Base-by-base conservation (phyloP, 2,113 vertebrate genomes). In the Dipodomys spectabilis region DNA sequence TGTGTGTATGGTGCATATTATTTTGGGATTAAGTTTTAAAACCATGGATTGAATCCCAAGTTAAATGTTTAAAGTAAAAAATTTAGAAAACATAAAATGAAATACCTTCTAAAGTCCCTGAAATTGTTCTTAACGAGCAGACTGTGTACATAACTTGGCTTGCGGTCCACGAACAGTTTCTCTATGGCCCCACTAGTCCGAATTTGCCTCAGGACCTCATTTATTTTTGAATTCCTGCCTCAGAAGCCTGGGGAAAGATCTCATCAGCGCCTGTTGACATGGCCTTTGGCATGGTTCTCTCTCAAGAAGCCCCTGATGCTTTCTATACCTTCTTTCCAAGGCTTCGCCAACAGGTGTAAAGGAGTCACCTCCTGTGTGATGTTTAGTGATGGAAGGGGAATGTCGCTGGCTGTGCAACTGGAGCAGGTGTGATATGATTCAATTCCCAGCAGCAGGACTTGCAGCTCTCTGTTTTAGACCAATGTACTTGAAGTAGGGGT, bases 21-120 rank as follows among this genome's bases (percentile, higher is more conserved):
- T 68, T 73, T 88, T 18, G 30, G 5, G 15, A 62, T 92, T 87
- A 87, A 27, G n/a, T 93, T 96, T 93, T 93, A 96, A 95, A 92
- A 32, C 15, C 57, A 84, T 27, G 60, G 18, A 74, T 75, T 82
- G 45, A 28, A 60, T 91, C 71, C 65, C 86, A 90, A 94, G 72
- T 28, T 69, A 39, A 35, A 81, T 30, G 30, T 1, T 23, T 87
- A 65, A 18, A 10, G 20, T 32, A 90, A 73, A 86, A 82, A 78
- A 74, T 39, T 39, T 39, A 92, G 78, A 86, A 64, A 44, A 45
- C 18, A 44, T 5, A 32, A 75, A 93, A 22, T 16, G 82, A 85
- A 90, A 82, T 35, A 49, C 64, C 57, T 64, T 90, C 81, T 84
- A 71, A 69, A 11, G 20, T 79, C 15, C 6, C 27, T 91, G 92